Base-by-base conservation (phyloP, 1,140 invertebrate species). In the Brachionus plicatilis region DNA sequence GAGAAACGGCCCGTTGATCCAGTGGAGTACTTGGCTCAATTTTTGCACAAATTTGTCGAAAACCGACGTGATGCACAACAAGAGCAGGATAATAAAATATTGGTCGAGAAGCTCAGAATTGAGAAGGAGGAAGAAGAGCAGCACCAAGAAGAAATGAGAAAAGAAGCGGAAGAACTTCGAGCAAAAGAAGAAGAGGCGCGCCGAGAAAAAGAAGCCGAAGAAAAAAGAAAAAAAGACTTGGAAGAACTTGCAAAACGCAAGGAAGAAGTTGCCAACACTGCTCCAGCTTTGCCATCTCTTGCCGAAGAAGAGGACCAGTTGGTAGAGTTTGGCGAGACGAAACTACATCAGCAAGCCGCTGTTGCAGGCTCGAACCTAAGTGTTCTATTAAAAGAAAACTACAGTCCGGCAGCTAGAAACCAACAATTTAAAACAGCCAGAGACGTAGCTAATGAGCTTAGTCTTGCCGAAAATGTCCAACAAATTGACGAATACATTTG, bases 281-380 rank as follows among this genome's bases (percentile, higher is more conserved):
- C 60, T 24, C 82, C 65, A 8, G 60, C 82, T 27, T 56, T 83
- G 11, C 82, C 82, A 0, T 68, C 82, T 45, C 11, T 83, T 3
- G 60, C 60, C 17, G 82, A 83, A 83, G 82, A 83, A 68, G 80
- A 83, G 45, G 82, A 83, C 12, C 60, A 83, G 20, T 29, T 83
- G 20, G 41, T 83, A 8, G 82, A 83, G 50, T 83, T 83, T 14
- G 82, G 82, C 12, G 68, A 83, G 12, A 83, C 82, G 1, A 68
- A 83, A 68, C 82, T 83, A 14, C 82, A 83, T 83, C 65, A 68
- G 20, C 65, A 70, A 83, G 82, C 82, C 4, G 68, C 65, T 17
- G 27, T 37, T 11, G 60, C 47, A 45, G 82, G 82, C 6, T 27
- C 82, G 0, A 68, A 83, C 70, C 20, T 83, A 6, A 70, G 60